phyloP scores from a whole-genome alignment of 2,888 invertebrate species.

The Caenorhabditis sp. region DNA sequence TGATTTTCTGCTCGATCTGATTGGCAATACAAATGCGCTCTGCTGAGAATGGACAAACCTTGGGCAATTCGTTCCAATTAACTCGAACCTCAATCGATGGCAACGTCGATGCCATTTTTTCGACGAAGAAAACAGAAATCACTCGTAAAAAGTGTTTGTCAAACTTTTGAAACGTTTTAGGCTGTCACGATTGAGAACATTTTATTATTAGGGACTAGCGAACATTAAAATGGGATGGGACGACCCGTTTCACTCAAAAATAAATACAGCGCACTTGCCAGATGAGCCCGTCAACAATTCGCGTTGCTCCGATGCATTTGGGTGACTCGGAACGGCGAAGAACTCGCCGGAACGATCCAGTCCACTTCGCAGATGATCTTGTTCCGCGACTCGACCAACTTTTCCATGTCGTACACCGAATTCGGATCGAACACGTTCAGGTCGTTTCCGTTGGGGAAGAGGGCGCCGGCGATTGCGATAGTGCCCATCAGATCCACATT shows the following conservation, averaged over 20 bases:
- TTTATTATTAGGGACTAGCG: too few relatives aligned
- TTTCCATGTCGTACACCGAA: conserved; percentile 45
- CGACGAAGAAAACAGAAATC: conserved; percentile 5
- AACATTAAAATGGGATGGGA: too few relatives aligned
- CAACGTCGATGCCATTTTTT: background rate
- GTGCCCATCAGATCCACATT: conserved; percentile 66
- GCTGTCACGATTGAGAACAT: too few relatives aligned
- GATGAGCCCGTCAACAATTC: conserved; percentile 42
- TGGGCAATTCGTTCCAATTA: conserved; percentile 33
- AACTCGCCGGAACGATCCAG: conserved; percentile 64
- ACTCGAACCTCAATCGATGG: conserved; percentile 28
- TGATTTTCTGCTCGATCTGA: conserved; percentile 21
- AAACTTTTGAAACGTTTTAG: too few relatives aligned
- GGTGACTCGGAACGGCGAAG: conserved; percentile 60
- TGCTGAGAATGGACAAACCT: background rate
- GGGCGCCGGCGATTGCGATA: conserved; percentile 62
- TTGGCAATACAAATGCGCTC: background rate
- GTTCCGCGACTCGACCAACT: conserved; percentile 54
- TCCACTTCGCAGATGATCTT: conserved; percentile 62
- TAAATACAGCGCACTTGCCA: too few relatives aligned
- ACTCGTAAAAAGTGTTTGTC: conserved; percentile 3
- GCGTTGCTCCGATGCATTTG: conserved; percentile 34
- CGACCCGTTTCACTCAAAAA: too few relatives aligned
- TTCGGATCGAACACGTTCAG: conserved; percentile 53
- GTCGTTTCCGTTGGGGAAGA: conserved; percentile 60